Base-by-base conservation (phyloP, 35 echinoderm and acorn worm species). In the Anneissia japonica region DNA sequence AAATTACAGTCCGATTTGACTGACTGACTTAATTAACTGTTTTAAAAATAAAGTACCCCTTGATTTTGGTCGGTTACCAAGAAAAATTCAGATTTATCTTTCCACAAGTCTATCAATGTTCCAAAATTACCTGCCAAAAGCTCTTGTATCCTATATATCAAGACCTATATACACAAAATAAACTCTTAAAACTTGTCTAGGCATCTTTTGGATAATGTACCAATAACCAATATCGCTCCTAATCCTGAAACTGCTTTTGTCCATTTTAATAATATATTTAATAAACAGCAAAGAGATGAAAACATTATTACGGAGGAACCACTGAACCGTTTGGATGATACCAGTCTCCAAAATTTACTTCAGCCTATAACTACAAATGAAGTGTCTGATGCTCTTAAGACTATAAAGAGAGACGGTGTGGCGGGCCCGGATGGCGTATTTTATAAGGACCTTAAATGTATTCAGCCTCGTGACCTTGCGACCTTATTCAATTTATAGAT, bases 321-420 rank as follows among this genome's bases (percentile, higher is more conserved):
- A 64, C 21, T 19, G 26, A 64, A 64, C n/a, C n/a, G n/a, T n/a
- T n/a, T n/a, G n/a, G n/a, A n/a, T n/a, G n/a, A n/a, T n/a, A n/a
- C n/a, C n/a, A n/a, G n/a, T n/a, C n/a, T n/a, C n/a, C n/a, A n/a
- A n/a, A n/a, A n/a, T 23, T 23, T 64, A 2, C 51, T 6, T 19
- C 26, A 1, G 1, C 51, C 6, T 64, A 6, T 64, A 4, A 34
- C 0, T 64, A 21, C 0, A 35, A 30, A 74, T 31, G 85, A 87
- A 32, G 74, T 87, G 21, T 32, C 34, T 5, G 26, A 1, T 21
- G 75, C 73, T 39, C 3, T 87, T 0, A 87, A 78, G 16, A 36
- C 29, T 34, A 87, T 79, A 34, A 87, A 87, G 31, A 87, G 39
- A 33, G 77, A 31, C 74, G 36, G 85, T 11, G 85, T 39, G 6